Conservation (phyloP, 2,888 invertebrate genomes). For the Gnatocerus cornutus region DNA sequence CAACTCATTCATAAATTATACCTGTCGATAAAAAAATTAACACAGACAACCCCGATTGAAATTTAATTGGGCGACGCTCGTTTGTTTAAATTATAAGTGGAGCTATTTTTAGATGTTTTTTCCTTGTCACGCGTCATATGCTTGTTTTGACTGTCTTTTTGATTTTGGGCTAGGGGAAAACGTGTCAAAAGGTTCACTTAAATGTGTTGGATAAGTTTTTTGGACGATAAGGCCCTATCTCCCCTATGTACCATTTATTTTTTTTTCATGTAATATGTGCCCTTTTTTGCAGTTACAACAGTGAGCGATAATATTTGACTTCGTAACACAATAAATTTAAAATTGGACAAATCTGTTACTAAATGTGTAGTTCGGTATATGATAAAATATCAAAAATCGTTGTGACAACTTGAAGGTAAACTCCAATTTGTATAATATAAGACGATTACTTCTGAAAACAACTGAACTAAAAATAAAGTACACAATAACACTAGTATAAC, state of each 20-base stretch:
- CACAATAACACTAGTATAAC: no score
- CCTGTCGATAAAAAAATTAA: constrained; percentile 3
- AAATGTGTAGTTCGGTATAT: no score
- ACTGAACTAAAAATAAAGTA: no score
- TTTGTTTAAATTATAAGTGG: constrained; percentile 16
- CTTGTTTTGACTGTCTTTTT: background rate
- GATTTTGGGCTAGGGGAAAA: background rate
- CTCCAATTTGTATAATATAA: no score
- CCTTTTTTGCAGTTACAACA: constrained; percentile 1
- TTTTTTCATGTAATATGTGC: background rate
- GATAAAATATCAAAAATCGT: no score
- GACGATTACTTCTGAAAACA: no score
- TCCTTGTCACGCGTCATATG: background rate
- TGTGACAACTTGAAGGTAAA: no score
- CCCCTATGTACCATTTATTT: background rate
- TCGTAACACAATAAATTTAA: background rate
- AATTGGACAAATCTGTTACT: no score
- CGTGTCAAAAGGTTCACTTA: background rate
- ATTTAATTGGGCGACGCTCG: constrained; percentile 11
- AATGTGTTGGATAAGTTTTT: constrained; percentile 1
- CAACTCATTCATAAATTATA: background rate
- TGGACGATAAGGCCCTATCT: constrained; percentile 3
- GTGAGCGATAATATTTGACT: background rate
- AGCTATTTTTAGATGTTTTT: constrained; percentile 13
- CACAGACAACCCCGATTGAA: constrained; percentile 5